These are phyloP conservation scores for Rapana venosa DNA, from an alignment of 2,888 invertebrate species.

Conservation along the genomic window DNA sequence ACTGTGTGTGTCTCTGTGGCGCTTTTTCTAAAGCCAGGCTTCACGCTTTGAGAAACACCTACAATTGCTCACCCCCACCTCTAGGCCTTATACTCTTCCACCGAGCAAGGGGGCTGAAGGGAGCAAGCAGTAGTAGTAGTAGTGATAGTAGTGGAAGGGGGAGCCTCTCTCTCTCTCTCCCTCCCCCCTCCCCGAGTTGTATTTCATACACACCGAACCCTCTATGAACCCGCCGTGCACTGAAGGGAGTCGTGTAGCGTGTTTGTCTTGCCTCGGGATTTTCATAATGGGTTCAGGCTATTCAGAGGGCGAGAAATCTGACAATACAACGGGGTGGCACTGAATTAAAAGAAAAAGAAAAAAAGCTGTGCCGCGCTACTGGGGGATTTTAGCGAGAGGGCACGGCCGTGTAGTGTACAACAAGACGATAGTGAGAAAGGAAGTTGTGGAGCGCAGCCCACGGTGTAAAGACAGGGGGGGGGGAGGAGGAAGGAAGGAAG, in stretches of 20 bases:
- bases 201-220: conserved; percentile 30
- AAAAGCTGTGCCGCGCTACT: not conserved
- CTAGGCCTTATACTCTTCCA: no score
- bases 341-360: conserved; percentile 20
- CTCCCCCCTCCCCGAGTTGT: conserved; percentile 11
- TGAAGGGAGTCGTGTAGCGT: conserved; percentile 33
- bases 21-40: conserved; percentile 24
- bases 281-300: conserved; percentile 33
- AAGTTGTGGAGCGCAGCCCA: conserved; percentile 34
- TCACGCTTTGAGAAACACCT: conserved; percentile 38
- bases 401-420: conserved; percentile 31
- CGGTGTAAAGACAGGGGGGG: conserved; percentile 21
- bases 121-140: not conserved
- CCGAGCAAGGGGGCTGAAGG: not conserved
- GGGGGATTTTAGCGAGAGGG: conserved; percentile 28
- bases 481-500: not conserved
- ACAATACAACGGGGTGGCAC: conserved; percentile 36
- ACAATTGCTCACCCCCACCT: conserved; percentile 8
- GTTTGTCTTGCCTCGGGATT: conserved; percentile 34
- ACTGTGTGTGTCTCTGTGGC: conserved; percentile 31
- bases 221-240: conserved; percentile 25
- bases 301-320: conserved; percentile 39
- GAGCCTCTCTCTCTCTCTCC: not conserved
- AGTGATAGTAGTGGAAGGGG: not conserved
- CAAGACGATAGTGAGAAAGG: conserved; percentile 17